Evolutionary conservation across 2,113 vertebrate genomes (phyloP).

Genomic region (Eupsittula cactorum): DNA sequence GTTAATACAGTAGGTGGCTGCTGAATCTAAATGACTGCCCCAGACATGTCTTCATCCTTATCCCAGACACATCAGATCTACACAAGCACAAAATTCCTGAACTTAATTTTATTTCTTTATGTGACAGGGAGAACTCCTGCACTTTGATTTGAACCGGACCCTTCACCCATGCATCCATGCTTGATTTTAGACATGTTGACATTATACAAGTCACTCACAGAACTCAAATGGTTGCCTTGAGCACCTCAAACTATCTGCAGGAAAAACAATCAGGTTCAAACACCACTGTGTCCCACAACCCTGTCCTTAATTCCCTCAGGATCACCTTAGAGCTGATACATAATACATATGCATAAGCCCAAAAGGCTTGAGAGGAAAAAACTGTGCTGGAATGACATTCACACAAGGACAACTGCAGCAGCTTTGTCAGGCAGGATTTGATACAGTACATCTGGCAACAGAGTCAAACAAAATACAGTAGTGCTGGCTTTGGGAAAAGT

Average conservation of each 20-base stretch:
- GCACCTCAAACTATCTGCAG: background rate
- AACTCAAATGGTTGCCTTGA: background rate
- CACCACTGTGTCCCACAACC: background rate
- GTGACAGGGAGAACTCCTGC: background rate
- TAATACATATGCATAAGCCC: slow-evolving; percentile 47
- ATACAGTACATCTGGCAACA: slow-evolving; percentile 5
- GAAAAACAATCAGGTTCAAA: background rate
- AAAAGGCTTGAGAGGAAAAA: background rate
- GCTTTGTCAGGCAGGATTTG: slow-evolving; percentile 35
- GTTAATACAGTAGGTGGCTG: background rate
- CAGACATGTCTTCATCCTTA: background rate
- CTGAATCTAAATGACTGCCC: background rate
- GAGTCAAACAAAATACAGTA: slow-evolving; percentile 28
- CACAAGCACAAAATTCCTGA: background rate
- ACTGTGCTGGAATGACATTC: slow-evolving; percentile 45
- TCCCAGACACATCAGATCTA: background rate
- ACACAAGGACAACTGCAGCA: slow-evolving; percentile 50
- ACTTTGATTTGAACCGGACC: background rate
- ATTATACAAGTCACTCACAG: background rate
- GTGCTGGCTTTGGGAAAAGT: background rate
- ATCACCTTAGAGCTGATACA: slow-evolving; percentile 35
- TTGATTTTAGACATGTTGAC: background rate
- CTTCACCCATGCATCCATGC: background rate
- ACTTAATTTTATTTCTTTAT: background rate
- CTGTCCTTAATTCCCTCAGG: background rate